Percentiles rank a stretch among this genome's conserved stretches.
These are phyloP conservation scores for Acropora tenuis DNA, from an alignment of 64 coral and sea anemone genomes.

Conservation along the genomic window DNA sequence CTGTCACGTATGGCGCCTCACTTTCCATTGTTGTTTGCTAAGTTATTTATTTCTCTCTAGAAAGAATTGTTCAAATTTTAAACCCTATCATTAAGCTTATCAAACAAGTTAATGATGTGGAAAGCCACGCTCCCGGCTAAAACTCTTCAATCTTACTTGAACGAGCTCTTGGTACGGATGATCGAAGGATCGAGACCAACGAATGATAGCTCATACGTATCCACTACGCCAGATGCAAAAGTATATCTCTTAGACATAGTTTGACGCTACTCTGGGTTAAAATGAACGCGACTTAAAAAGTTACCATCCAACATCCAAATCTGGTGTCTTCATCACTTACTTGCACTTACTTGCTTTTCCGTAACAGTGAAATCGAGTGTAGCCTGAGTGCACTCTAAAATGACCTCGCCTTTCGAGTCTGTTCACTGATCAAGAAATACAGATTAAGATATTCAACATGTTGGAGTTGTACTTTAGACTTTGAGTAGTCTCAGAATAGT, in stretches of 20 bases:
- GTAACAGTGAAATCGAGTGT: slow-evolving; percentile 59
- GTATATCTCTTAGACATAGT: not conserved
- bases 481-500: no score
- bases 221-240: slow-evolving; percentile 23
- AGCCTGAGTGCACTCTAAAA: not conserved
- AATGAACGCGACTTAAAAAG: no score
- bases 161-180: not conserved
- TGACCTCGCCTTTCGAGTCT: slow-evolving; percentile 39
- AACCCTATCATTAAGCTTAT: slow-evolving; percentile 49
- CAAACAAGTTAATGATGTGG: slow-evolving; percentile 50
- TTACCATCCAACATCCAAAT: no score
- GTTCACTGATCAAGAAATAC: slow-evolving; percentile 35
- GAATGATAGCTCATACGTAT: slow-evolving; percentile 55
- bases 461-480: not conserved
- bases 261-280: no score
- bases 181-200: slow-evolving; percentile 26
- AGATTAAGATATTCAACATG: slow-evolving; percentile 52
- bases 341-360: not conserved
- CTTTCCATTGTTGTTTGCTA: not conserved
- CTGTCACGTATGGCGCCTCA: not conserved
- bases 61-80: slow-evolving; percentile 44
- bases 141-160: slow-evolving; percentile 29
- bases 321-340: no score
- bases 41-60: slow-evolving; percentile 16
- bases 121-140: slow-evolving; percentile 20